Percentiles rank a stretch among this genome's conserved stretches.
Evolutionary conservation across 2,888 invertebrate species (phyloP).

Genomic region (Oscheius sp.): DNA sequence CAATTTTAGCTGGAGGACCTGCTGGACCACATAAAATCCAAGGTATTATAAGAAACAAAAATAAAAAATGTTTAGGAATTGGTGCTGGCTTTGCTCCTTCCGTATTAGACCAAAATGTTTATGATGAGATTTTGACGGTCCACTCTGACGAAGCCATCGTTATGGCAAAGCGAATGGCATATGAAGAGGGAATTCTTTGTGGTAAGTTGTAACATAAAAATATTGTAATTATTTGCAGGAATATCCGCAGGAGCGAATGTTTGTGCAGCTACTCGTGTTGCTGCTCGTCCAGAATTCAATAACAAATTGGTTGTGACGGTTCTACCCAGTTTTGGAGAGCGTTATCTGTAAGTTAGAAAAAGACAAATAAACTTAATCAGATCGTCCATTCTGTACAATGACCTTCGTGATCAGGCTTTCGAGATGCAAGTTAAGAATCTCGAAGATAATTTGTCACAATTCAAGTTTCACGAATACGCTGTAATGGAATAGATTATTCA

Average conservation of each 20-base stretch:
- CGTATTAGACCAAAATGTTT: conserved; percentile 57
- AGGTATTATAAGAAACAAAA: conserved; percentile 28
- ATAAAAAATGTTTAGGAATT: conserved; percentile 43
- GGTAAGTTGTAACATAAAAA: conserved; percentile 38
- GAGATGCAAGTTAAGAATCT: conserved; percentile 57
- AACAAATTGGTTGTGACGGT: conserved; percentile 67
- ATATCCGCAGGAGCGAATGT: conserved; percentile 69
- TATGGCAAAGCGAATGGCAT: conserved; percentile 59
- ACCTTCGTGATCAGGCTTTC: conserved; percentile 58
- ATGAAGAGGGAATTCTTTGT: conserved; percentile 62
- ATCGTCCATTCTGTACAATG: conserved; percentile 61
- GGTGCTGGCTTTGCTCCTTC: conserved; percentile 67
- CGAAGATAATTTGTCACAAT: conserved; percentile 55
- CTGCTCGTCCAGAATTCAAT: conserved; percentile 58
- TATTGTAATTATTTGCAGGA: conserved; percentile 37
- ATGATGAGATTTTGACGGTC: conserved; percentile 59
- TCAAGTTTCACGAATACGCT: conserved; percentile 56
- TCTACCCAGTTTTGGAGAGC: conserved; percentile 66
- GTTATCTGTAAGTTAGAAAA: conserved; percentile 59
- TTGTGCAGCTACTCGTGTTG: conserved; percentile 59
- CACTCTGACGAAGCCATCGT: conserved; percentile 62
- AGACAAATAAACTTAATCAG: conserved; percentile 32
- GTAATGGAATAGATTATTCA: conserved; percentile 32
- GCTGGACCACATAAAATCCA: conserved; percentile 68
- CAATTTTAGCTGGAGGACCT: conserved; percentile 59